These are phyloP conservation scores for Riparia riparia DNA, from an alignment of 2,113 vertebrate genomes.

Conservation along the genomic window DNA sequence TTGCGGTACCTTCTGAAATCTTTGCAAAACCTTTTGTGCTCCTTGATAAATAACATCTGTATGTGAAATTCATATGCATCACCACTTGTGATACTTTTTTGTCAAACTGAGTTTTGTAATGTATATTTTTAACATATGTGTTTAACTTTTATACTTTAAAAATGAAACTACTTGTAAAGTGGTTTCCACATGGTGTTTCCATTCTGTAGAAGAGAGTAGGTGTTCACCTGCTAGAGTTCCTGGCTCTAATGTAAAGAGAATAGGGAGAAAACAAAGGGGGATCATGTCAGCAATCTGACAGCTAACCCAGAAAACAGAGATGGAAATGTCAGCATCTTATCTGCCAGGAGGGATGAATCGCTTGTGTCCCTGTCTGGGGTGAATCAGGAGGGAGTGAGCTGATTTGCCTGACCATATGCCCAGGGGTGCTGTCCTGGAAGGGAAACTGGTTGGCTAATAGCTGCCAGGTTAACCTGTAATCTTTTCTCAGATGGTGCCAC, in stretches of 20 bases:
- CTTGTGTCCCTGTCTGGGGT: neutral
- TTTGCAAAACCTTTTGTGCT: neutral
- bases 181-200: neutral
- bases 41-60: neutral
- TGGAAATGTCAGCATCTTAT: constrained; percentile 23
- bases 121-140: neutral
- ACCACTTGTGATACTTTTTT: neutral
- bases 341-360: constrained; percentile 4
- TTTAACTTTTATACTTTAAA: neutral
- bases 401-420: neutral
- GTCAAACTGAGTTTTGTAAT: neutral
- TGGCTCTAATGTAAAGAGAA: neutral
- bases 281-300: constrained; percentile 25
- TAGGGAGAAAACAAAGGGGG: neutral
- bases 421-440: neutral
- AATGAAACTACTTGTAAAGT: neutral
- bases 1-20: neutral
- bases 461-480: neutral
- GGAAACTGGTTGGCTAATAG: neutral
- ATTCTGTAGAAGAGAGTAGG: neutral
- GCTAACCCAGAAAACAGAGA: neutral
- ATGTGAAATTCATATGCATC: neutral
- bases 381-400: neutral
- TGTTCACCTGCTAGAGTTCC: neutral
- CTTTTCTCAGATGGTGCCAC: neutral